Evolutionary conservation across 2,888 invertebrate genomes (phyloP), one percentile per base, ranked within the genome.

Genomic region (Sussaba pulchella): DNA sequence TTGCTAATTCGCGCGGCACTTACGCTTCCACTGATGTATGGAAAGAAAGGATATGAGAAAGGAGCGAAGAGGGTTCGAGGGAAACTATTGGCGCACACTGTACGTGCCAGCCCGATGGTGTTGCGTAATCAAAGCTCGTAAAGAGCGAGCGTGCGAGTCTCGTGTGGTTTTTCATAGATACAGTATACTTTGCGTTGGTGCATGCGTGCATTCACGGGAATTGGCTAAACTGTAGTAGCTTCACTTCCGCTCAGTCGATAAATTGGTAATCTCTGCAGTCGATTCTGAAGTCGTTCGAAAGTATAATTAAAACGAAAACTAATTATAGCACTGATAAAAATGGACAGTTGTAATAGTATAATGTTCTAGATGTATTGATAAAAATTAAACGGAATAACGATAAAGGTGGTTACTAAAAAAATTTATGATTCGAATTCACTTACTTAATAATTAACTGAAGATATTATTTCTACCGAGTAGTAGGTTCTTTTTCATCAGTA

Each of bases 101-200:
- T 17, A 36, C 66, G 59, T 14, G 64, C 50, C 41, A 41, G 39
- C 47, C 39, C 67, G 72, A 73, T 39, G 70, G 78, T 50, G 69
- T 82, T 82, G 66, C 81, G 70, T 72, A 80, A 80, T 80, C 61
- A 63, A 66, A 61, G 74, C 59, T 64, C 76, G 59, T 78, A 69
- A 81, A 78, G 70, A 50, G 63, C 64, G 41, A 73, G 63, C 67
- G 59, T 61, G 67, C 54, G 43, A 72, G 71, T 45, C 43, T 14
- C 78, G 52, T 63, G 73, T 69, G 50, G 50, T 10, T 24, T 2
- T 12, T 10, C 47, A 21, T 66, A 70, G 54, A 69, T 59, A 54
- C 61, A 41, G 72, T 57, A 47, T 47, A 61, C n/a, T 36, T 10
- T 47, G 73, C 8, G 70, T 64, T 47, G 45, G 45, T 45, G 45